Evolutionary conservation across 2,888 invertebrate species (phyloP).

Genomic region (Ectemnius cavifrons): DNA sequence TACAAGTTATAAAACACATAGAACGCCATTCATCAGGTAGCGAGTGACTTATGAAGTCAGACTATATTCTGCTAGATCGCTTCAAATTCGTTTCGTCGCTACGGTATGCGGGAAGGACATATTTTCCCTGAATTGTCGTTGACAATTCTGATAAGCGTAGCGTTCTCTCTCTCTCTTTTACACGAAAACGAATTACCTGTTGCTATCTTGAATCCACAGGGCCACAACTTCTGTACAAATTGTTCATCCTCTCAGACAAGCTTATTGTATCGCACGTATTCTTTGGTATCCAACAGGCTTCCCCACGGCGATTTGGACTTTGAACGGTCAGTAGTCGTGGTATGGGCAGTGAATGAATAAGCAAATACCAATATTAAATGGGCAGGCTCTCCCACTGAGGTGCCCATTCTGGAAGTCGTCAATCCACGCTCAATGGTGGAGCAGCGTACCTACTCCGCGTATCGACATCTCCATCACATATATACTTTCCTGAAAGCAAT

Average conservation of each 20-base stretch:
- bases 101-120: slow-evolving; percentile 7
- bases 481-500: slow-evolving; percentile 84
- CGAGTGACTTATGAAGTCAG: slow-evolving; percentile 46
- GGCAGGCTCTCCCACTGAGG: slow-evolving; percentile 70
- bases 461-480: slow-evolving; percentile 88
- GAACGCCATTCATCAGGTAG: slow-evolving; percentile 52
- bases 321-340: slow-evolving; percentile 56
- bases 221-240: slow-evolving; percentile 31
- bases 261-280: slow-evolving; percentile 41
- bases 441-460: slow-evolving; percentile 79
- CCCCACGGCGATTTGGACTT: slow-evolving; percentile 44
- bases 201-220: slow-evolving; percentile 8
- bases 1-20: slow-evolving; percentile 58
- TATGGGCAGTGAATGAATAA: slow-evolving; percentile 70
- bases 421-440: slow-evolving; percentile 74
- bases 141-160: not conserved
- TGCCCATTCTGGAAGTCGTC: slow-evolving; percentile 73
- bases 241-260: slow-evolving; percentile 19
- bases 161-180: slow-evolving; percentile 6
- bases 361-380: slow-evolving; percentile 65
- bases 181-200: slow-evolving; percentile 4
- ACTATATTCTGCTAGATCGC: slow-evolving; percentile 25
- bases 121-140: not conserved
- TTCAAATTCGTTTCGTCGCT: slow-evolving; percentile 11
- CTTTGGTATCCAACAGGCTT: slow-evolving; percentile 65